Evolutionary conservation across 1,140 invertebrate genomes (phyloP), one percentile per base, ranked within the genome.

Genomic region (Zaprionus tsacasi): DNA sequence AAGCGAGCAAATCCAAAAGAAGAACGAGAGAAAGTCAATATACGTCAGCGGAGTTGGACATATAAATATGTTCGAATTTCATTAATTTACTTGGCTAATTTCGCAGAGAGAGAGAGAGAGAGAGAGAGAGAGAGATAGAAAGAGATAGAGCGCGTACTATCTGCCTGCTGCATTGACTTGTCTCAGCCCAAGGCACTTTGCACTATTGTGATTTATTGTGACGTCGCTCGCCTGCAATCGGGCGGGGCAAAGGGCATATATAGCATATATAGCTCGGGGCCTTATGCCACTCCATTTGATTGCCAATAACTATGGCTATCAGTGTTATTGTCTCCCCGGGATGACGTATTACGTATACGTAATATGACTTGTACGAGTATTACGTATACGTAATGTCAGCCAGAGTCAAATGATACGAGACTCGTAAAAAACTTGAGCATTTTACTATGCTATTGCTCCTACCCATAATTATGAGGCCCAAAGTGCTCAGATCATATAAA

Each of bases 261-360:
- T 35, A 6, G 33, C 33, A 27, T 27, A 4, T 30, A 30, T 63
- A 36, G 71, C 71, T 70, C 17, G 85, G 65, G 68, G 78, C 69
- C 15, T 30, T 74, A 58, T 81, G 61, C 74, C 85, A 89, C 85
- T 88, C 52, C 73, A 81, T 71, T 83, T 88, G 85, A 89, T 88
- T 88, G 85, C 50, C 78, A 89, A 88, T 88, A 89, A 89, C 88
- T 83, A 78, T 80, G 60, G 70, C 54, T 21, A 21, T 71, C 67
- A 71, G 56, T 68, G 68, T 48, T 60, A 55, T 21, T 21, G 21
- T 54, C 65, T 17, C 55, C 68, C 69, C 35, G 40, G 64, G 1
- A 4, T 30, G 27, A 30, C 6, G 40, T 43, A 30, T 30, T 30
- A 30, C 27, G 27, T 30, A 30, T 30, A 30, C 27, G 27, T 30